phyloP scores from a whole-genome alignment of 2,797 vertebrate species.

The Ctenopoma multispine region DNA sequence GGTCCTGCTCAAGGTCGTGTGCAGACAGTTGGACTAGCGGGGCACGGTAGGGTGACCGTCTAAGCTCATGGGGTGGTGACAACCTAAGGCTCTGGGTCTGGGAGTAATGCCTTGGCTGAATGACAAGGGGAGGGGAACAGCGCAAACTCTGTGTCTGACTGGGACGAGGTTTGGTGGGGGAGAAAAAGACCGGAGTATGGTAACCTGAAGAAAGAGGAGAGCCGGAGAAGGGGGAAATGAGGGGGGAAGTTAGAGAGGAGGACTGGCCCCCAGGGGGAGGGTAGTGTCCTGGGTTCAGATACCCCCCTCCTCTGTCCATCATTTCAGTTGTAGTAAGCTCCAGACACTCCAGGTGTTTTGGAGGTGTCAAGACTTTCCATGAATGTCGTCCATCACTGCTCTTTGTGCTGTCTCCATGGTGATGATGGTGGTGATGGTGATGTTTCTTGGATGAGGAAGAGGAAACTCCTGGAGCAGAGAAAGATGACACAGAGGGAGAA shows the following conservation, averaged over 20 bases:
- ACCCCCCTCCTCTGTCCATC: slow-evolving; percentile 77
- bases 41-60: slow-evolving; percentile 72
- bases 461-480: slow-evolving; percentile 80
- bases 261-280: slow-evolving; percentile 69
- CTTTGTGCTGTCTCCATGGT: slow-evolving; percentile 87
- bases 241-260: slow-evolving; percentile 79
- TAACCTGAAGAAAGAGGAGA: slow-evolving; percentile 85
- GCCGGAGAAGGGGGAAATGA: slow-evolving; percentile 83
- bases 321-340: slow-evolving; percentile 80
- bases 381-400: slow-evolving; percentile 87
- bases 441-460: slow-evolving; percentile 82
- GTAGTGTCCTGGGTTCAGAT: slow-evolving; percentile 78
- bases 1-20: slow-evolving; percentile 78
- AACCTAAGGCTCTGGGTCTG: slow-evolving; percentile 81
- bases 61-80: slow-evolving; percentile 75
- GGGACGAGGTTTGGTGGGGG: slow-evolving; percentile 82
- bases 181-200: slow-evolving; percentile 85
- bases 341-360: slow-evolving; percentile 88
- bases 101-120: slow-evolving; percentile 80
- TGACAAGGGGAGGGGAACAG: slow-evolving; percentile 78
- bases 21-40: slow-evolving; percentile 78
- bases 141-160: slow-evolving; percentile 84
- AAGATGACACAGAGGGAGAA: slow-evolving; percentile 84
- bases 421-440: slow-evolving; percentile 78
- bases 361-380: slow-evolving; percentile 92